Evolutionary conservation across 2,888 invertebrate species (phyloP), one percentile per base, ranked within the genome.

Genomic region (Morpho helenor): DNA sequence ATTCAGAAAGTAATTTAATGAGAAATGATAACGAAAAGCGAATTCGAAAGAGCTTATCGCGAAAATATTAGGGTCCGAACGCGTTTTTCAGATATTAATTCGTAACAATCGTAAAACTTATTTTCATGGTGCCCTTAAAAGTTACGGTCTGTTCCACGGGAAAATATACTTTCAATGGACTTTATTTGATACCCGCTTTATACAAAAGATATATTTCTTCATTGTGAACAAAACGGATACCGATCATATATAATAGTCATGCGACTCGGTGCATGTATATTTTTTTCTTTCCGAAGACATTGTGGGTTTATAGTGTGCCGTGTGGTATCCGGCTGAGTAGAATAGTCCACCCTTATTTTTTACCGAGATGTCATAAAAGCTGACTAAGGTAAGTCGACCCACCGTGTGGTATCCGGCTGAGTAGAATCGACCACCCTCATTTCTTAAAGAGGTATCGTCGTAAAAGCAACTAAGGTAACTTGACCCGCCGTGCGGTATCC

Each of bases 71-170:
- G 73, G 82, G 82, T 82, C 77, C 72, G 73, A 75, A 79, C 73
- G 76, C 82, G 80, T 87, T 86, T 86, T 85, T 86, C 84, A 83
- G 82, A 85, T 87, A 89, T 87, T 87, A 88, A 87, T 88, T 87
- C 77, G 78, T 81, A 85, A 87, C 86, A 88, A 85, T 84, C 86
- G 82, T 88, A 87, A 88, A 88, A 87, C 82, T 87, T 74, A 82
- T 77, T 82, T 85, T 86, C 83, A 87, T 80, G 78, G 80, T 77
- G 69, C 78, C 76, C 76, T 86, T 85, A 88, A 87, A 88, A 83
- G 80, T 87, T 85, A 87, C 79, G 64, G 74, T 76, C 72, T 71
- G 70, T 80, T 80, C 75, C 74, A 75, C 73, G 72, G 73, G 74
- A 77, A 84, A 82, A 84, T 86, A 80, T 76, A 82, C 78, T 80